Evolutionary conservation across 2,888 invertebrate species (phyloP).

Genomic region (Leptopilina drosophilae): DNA sequence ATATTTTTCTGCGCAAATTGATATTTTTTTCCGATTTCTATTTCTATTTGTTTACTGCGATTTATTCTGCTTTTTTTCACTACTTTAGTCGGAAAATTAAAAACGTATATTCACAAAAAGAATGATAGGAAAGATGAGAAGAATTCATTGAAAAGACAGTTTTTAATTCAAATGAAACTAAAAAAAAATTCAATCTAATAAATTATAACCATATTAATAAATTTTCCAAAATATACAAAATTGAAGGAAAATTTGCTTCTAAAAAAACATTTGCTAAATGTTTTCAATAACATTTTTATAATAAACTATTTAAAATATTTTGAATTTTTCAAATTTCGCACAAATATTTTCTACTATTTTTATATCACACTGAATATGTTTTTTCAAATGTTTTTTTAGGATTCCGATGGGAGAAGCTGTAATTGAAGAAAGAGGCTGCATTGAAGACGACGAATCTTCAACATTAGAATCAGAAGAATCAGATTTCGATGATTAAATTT

Average conservation of each 20-base stretch:
- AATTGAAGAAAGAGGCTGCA: conserved; percentile 62
- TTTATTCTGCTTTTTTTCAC: too few relatives aligned
- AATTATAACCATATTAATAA: not conserved
- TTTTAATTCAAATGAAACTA: too few relatives aligned
- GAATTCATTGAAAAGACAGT: not conserved
- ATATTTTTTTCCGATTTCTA: not conserved
- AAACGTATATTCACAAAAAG: too few relatives aligned
- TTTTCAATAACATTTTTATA: not conserved
- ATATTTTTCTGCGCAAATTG: not conserved
- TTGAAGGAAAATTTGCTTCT: not conserved
- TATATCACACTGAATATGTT: not conserved
- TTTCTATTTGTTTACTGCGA: too few relatives aligned
- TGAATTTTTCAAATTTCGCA: too few relatives aligned
- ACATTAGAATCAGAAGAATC: conserved; percentile 68
- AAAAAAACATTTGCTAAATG: not conserved
- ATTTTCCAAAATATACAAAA: not conserved
- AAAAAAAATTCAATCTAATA: not conserved
- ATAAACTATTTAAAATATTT: too few relatives aligned
- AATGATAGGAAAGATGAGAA: too few relatives aligned
- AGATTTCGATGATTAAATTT: conserved; percentile 63
- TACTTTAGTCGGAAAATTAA: too few relatives aligned
- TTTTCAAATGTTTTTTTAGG: conserved; percentile 57
- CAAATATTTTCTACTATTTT: not conserved
- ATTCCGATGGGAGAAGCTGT: conserved; percentile 63
- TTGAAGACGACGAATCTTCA: conserved; percentile 66